These are phyloP conservation scores for Liopterus haemorrhoidalis DNA, from an alignment of 2,888 invertebrate species.

Conservation along the genomic window DNA sequence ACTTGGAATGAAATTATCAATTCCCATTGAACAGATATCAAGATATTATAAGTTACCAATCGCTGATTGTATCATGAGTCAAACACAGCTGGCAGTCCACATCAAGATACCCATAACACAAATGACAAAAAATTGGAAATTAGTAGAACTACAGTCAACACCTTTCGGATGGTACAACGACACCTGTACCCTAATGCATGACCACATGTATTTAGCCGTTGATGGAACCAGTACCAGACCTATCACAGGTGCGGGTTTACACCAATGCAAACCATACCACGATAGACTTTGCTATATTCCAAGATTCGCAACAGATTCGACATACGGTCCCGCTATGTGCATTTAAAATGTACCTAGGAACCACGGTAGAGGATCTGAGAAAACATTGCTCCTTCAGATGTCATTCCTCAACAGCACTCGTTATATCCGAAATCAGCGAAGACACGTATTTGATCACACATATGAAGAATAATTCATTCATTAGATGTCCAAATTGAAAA, in stretches of 20 bases:
- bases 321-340: conserved; percentile 18
- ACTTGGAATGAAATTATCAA: conserved; percentile 13
- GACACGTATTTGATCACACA: conserved; percentile 22
- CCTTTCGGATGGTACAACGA: conserved; percentile 5
- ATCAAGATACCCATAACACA: background rate
- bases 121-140: background rate
- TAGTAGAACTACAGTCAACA: background rate
- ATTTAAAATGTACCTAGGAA: conserved; percentile 22
- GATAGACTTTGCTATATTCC: conserved; percentile 3
- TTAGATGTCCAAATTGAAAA: conserved; percentile 5
- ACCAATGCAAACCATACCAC: conserved; percentile 6
- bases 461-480: conserved; percentile 16
- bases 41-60: conserved; percentile 8
- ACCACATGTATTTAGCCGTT: background rate
- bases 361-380: conserved; percentile 24
- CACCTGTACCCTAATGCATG: background rate
- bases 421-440: conserved; percentile 25
- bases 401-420: conserved; percentile 19
- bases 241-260: conserved; percentile 1
- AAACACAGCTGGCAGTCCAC: background rate
- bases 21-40: background rate
- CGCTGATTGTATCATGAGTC: background rate
- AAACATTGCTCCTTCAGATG: conserved; percentile 26
- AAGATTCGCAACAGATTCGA: background rate
- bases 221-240: background rate